These are phyloP conservation scores for Amblyraja radiata DNA, from an alignment of 2,797 vertebrate genomes.

Conservation along the genomic window DNA sequence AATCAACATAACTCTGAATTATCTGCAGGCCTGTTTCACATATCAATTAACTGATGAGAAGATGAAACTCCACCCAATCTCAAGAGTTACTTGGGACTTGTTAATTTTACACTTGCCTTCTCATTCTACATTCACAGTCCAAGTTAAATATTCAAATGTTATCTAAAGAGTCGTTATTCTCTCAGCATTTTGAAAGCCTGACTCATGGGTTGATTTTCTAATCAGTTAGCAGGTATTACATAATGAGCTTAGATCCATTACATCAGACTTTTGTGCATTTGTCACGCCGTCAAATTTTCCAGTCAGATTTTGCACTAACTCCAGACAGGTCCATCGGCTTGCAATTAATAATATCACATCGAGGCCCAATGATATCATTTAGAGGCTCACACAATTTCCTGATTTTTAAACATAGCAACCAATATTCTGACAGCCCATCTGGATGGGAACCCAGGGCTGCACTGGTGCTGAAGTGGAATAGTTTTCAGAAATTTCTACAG, in stretches of 20 bases:
- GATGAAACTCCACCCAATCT: background rate
- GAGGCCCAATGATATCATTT: conserved; percentile 14
- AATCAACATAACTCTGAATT: background rate
- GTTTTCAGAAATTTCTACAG: background rate
- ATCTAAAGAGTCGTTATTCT: background rate
- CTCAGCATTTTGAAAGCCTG: conserved; percentile 23
- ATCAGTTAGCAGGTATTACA: conserved; percentile 30
- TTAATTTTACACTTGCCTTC: background rate
- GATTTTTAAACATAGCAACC: background rate
- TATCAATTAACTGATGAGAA: no score
- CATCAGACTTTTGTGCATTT: conserved; percentile 23
- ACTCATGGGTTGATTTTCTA: background rate
- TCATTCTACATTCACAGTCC: background rate
- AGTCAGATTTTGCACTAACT: conserved; percentile 6
- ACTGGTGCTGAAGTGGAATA: background rate
- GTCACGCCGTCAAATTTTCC: conserved; percentile 30
- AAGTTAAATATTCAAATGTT: background rate
- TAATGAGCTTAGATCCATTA: conserved; percentile 14
- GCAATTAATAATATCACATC: conserved; percentile 22
- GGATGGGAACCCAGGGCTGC: conserved; percentile 10
- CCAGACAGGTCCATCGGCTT: conserved; percentile 6
- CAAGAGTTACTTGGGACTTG: background rate
- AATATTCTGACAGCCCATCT: background rate
- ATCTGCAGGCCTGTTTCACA: background rate
- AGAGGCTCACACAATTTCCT: background rate